Conservation (phyloP, 2,113 vertebrate species). For the Peromyscus polionotus region DNA sequence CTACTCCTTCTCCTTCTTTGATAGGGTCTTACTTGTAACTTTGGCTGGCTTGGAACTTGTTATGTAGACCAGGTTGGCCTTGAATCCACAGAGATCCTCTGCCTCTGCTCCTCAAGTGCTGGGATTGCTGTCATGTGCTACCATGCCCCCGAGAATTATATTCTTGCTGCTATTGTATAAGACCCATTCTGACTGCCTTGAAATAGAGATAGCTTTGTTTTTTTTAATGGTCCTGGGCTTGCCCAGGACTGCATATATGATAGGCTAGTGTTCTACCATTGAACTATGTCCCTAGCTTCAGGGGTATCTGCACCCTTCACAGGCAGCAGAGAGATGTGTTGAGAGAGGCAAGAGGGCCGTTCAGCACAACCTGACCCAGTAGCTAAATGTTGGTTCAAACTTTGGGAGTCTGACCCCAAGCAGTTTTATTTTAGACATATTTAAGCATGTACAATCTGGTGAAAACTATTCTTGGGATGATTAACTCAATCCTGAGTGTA, state of each 20-base stretch:
- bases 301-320: neutral
- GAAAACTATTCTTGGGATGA: neutral
- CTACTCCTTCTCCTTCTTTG: neutral
- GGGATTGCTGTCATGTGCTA: neutral
- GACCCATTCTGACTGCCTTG: conserved; percentile 62
- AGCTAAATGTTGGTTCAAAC: neutral
- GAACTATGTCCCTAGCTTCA: neutral
- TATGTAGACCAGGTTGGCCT: neutral
- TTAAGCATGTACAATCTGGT: neutral
- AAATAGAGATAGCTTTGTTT: conserved; percentile 30
- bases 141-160: conserved; percentile 9
- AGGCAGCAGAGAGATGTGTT: neutral
- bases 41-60: neutral
- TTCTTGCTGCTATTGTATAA: conserved; percentile 60
- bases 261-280: neutral
- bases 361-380: neutral
- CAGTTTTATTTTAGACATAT: neutral
- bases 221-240: too few relatives aligned
- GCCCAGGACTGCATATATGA: neutral
- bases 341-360: neutral
- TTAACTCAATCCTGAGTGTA: neutral
- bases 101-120: neutral
- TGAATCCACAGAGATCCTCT: neutral
- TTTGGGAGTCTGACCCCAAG: neutral
- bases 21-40: neutral